Percentiles rank a stretch among this genome's conserved stretches.
Conservation (phyloP, 2,888 invertebrate species). For the Dolomedes plantarius region DNA sequence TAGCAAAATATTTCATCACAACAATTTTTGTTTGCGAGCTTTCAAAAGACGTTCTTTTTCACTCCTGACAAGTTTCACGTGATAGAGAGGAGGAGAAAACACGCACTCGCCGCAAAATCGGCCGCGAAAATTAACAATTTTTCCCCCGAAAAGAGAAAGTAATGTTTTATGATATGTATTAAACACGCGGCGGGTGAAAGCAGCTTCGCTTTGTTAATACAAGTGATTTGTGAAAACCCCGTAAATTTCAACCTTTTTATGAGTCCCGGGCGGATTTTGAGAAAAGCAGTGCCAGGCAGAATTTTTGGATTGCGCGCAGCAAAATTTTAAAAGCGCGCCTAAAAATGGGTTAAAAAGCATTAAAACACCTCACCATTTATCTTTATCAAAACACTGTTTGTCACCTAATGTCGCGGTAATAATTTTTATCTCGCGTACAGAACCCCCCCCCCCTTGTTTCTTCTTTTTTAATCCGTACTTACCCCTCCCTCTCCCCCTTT, state of each 20-base stretch:
- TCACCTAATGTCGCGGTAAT: conserved; percentile 41
- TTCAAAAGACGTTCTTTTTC: too few relatives aligned
- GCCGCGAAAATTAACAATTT: too few relatives aligned
- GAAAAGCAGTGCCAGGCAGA: neutral
- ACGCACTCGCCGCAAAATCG: too few relatives aligned
- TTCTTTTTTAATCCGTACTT: neutral
- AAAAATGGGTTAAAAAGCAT: neutral
- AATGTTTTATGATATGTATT: too few relatives aligned
- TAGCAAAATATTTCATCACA: too few relatives aligned
- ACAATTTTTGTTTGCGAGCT: too few relatives aligned
- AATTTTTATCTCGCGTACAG: conserved; percentile 36
- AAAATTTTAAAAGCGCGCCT: neutral
- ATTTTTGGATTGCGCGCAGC: neutral
- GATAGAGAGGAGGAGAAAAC: too few relatives aligned
- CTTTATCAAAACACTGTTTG: conserved; percentile 58
- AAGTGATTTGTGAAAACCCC: conserved; percentile 29
- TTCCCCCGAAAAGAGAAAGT: too few relatives aligned
- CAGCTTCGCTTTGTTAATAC: neutral
- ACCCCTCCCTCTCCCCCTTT: neutral
- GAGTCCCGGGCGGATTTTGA: conserved; percentile 1
- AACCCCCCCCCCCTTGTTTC: neutral
- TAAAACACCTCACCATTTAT: conserved; percentile 31
- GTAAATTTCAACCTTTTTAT: conserved; percentile 48
- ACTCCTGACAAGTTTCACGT: too few relatives aligned
- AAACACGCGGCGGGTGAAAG: too few relatives aligned